Base-by-base conservation (phyloP, 2,888 invertebrate species). In the Ametastegia equiseti region DNA sequence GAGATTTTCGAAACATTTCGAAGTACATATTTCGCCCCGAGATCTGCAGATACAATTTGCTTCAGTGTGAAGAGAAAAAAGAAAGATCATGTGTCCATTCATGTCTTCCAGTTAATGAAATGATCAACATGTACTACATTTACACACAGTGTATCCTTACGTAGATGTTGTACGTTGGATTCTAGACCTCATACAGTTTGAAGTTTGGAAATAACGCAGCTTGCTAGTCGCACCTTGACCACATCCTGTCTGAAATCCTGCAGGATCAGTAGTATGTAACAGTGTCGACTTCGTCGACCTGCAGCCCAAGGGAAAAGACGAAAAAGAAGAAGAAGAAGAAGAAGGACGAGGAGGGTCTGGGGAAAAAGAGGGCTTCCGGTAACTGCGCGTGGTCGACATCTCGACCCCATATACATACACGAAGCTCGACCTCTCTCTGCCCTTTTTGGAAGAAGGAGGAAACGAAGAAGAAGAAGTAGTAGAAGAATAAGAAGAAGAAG, bases 191-290 rank as follows among this genome's bases (percentile, higher is more conserved):
- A n/a, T n/a, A n/a, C n/a, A n/a, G n/a, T n/a, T n/a, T n/a, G n/a
- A n/a, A n/a, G n/a, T n/a, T n/a, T n/a, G n/a, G n/a, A n/a, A 89
- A 90, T 90, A 90, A 90, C 90, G 90, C 90, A 91, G 89, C 89
- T 90, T 87, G 87, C 88, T 87, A 88, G 88, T 90, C 90, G 89
- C 90, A 90, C 90, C 90, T 91, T 88, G 90, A 86, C 89, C 88
- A 89, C 90, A 90, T 90, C 88, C 90, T 89, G 89, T 90, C 90
- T 87, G 87, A 86, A 89, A 88, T 84, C 86, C 84, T 33, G 45
- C n/a, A n/a, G n/a, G n/a, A n/a, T n/a, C n/a, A n/a, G 54, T 5
- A 86, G 85, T 85, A 67, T 27, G 71, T 9, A 45, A 47, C 11
- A 47, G 47, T 15, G 47, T 30, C 30, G 47, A 42, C 23, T 39